These are phyloP conservation scores for Cacoxenus indagator DNA, from an alignment of 2,888 invertebrate species.

Conservation along the genomic window DNA sequence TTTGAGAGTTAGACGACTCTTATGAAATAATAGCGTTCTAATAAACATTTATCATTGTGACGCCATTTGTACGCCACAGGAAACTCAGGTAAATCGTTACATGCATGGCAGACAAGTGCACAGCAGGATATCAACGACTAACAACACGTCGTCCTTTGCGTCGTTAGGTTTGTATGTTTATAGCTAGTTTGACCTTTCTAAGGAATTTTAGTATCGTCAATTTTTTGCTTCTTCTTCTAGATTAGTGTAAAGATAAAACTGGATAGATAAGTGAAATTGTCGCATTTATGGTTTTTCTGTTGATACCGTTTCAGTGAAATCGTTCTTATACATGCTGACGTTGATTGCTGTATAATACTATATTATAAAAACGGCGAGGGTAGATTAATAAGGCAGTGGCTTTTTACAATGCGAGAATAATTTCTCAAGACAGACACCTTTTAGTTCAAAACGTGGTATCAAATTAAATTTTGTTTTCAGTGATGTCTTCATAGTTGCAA, in stretches of 20 bases:
- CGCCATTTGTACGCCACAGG: constrained; percentile 42
- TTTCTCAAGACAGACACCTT: no score
- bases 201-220: constrained; percentile 27
- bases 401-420: no score
- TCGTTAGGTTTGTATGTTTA: background rate
- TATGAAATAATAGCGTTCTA: constrained; percentile 34
- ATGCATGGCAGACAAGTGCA: constrained; percentile 31
- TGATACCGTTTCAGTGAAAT: constrained; percentile 9
- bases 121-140: constrained; percentile 40
- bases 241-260: constrained; percentile 18
- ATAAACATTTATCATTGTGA: constrained; percentile 49
- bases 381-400: constrained; percentile 14
- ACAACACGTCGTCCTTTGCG: background rate
- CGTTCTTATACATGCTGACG: constrained; percentile 39
- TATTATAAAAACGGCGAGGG: background rate
- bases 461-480: no score
- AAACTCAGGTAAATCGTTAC: constrained; percentile 23
- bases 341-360: constrained; percentile 40
- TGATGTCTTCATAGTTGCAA: no score
- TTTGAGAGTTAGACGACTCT: background rate
- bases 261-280: constrained; percentile 35
- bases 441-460: no score
- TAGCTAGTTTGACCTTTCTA: background rate
- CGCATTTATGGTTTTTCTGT: constrained; percentile 49
- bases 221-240: background rate